Percentiles rank a stretch among this genome's conserved stretches.
phyloP scores from a whole-genome alignment of 1,140 invertebrate genomes.

The Drosophila arawakana region DNA sequence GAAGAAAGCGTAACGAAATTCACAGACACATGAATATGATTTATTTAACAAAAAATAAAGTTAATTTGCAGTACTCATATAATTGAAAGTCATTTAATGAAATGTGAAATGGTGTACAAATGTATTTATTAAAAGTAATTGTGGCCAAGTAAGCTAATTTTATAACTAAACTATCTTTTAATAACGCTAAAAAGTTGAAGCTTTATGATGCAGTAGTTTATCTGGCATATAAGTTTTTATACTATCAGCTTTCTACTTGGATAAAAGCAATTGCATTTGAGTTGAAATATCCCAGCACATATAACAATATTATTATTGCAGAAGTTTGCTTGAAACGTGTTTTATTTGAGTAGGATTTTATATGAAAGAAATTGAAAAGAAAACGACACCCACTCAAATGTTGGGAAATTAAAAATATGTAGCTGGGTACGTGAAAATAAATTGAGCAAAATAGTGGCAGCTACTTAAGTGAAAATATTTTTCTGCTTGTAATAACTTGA shows the following conservation, averaged over 20 bases:
- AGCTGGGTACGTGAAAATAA: slow-evolving; percentile 69
- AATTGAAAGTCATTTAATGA: not conserved
- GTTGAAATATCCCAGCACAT: slow-evolving; percentile 6
- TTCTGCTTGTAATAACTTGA: slow-evolving; percentile 79
- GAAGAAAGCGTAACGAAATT: not conserved
- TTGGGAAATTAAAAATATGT: slow-evolving; percentile 32
- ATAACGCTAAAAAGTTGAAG: too few relatives aligned
- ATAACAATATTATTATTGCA: slow-evolving; percentile 26
- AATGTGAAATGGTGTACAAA: not conserved
- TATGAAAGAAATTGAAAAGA: slow-evolving; percentile 48
- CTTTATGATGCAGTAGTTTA: too few relatives aligned
- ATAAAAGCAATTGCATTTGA: not conserved
- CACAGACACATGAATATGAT: slow-evolving; percentile 30
- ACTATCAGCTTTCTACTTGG: too few relatives aligned
- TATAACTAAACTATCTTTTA: not conserved
- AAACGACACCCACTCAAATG: slow-evolving; percentile 47
- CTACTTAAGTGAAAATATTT: slow-evolving; percentile 82
- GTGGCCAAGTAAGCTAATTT: not conserved
- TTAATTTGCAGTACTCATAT: not conserved
- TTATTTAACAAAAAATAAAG: not conserved
- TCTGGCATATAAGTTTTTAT: too few relatives aligned
- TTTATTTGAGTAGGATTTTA: slow-evolving; percentile 22
- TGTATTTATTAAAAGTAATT: not conserved
- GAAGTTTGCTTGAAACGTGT: not conserved
- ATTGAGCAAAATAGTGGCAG: slow-evolving; percentile 80